phyloP scores from a whole-genome alignment of 2,888 invertebrate genomes.

The Chesias legatella region DNA sequence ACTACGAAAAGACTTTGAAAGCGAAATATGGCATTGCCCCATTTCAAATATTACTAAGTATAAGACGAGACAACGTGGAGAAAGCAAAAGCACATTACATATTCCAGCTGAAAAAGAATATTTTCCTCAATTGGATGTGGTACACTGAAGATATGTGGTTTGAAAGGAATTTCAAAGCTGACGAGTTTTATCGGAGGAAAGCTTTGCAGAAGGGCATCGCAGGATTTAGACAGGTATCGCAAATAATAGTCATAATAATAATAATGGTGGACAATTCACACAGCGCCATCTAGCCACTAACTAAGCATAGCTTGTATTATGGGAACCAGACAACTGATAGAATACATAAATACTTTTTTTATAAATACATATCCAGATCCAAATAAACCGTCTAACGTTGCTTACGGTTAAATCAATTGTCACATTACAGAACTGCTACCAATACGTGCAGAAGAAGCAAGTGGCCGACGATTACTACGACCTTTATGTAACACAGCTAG shows the following conservation, averaged over 20 bases:
- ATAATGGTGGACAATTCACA: too few relatives aligned
- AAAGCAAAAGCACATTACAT: constrained; percentile 71
- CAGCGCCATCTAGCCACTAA: too few relatives aligned
- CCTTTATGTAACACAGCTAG: constrained; percentile 76
- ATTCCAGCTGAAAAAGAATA: constrained; percentile 68
- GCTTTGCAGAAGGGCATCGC: constrained; percentile 65
- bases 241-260: too few relatives aligned
- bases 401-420: too few relatives aligned
- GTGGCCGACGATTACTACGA: constrained; percentile 88
- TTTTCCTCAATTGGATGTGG: constrained; percentile 76
- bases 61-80: constrained; percentile 58
- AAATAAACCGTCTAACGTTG: background rate
- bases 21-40: constrained; percentile 62
- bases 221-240: constrained; percentile 69
- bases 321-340: too few relatives aligned
- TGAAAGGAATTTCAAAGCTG: constrained; percentile 78
- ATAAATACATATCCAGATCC: background rate
- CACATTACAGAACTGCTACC: constrained; percentile 66
- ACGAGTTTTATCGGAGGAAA: constrained; percentile 74
- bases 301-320: too few relatives aligned
- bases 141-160: constrained; percentile 70
- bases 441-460: constrained; percentile 78
- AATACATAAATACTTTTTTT: too few relatives aligned
- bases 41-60: constrained; percentile 50
- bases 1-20: constrained; percentile 65